Conservation (phyloP, 2,113 vertebrate species). For the Felis chaus region DNA sequence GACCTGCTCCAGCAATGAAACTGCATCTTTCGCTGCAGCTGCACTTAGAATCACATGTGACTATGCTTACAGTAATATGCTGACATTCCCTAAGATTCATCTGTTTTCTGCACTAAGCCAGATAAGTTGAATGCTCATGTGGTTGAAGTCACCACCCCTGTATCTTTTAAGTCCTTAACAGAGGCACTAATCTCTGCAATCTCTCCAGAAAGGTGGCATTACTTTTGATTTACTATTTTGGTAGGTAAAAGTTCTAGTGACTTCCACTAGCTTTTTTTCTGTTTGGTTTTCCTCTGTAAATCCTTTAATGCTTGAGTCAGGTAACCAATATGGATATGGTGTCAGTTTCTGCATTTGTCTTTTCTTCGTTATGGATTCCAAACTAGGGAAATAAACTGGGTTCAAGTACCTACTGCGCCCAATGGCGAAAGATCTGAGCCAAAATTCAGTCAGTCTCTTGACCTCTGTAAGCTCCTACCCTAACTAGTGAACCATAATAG, state of each 20-base stretch:
- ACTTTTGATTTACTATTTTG: background rate
- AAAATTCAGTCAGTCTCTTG: background rate
- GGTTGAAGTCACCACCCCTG: background rate
- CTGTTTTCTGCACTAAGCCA: background rate
- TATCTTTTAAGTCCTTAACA: background rate
- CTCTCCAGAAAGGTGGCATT: background rate
- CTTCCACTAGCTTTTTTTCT: background rate
- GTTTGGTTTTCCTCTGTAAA: background rate
- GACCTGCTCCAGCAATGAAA: background rate
- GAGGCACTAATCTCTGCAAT: background rate
- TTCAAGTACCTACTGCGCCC: background rate
- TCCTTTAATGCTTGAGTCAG: background rate
- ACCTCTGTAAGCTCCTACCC: background rate
- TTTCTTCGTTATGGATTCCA: background rate
- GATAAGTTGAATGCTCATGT: background rate
- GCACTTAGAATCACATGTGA: background rate
- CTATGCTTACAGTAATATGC: background rate
- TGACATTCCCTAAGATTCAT: background rate
- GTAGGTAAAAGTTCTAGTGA: conserved; percentile 25
- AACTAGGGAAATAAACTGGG: background rate
- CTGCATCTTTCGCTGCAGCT: background rate
- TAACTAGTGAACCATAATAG: background rate
- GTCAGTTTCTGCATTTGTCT: background rate
- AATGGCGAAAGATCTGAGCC: background rate
- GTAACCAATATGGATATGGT: background rate